These are phyloP conservation scores for Penaeus indicus DNA, from an alignment of 1,140 invertebrate genomes.

Conservation along the genomic window DNA sequence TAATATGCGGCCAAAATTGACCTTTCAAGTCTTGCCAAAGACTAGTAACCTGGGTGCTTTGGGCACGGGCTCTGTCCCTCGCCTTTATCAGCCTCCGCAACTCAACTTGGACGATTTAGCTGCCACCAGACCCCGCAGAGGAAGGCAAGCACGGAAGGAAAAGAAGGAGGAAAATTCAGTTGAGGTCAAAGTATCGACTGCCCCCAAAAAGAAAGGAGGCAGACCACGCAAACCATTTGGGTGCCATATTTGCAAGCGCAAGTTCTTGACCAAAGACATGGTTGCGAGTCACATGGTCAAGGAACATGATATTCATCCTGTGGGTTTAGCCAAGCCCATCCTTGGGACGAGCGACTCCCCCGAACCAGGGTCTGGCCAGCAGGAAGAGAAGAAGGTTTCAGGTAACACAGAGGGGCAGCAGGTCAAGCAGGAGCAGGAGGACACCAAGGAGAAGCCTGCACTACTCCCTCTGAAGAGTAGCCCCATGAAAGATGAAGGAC, in stretches of 20 bases:
- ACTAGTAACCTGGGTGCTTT: not conserved
- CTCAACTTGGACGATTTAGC: slow-evolving; percentile 41
- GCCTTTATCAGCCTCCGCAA: slow-evolving; percentile 23
- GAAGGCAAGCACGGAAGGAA: slow-evolving; percentile 12
- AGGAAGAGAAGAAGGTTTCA: not conserved
- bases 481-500: slow-evolving; percentile 19
- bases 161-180: not conserved
- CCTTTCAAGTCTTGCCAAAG: slow-evolving; percentile 47
- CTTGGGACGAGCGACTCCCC: not conserved
- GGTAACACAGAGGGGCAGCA: slow-evolving; percentile 8
- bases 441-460: not conserved
- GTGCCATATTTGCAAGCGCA: slow-evolving; percentile 54
- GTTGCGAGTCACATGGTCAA: slow-evolving; percentile 36
- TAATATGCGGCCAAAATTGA: slow-evolving; percentile 45
- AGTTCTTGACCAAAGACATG: slow-evolving; percentile 43
- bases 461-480: not conserved
- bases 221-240: slow-evolving; percentile 47
- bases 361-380: not conserved
- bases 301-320: slow-evolving; percentile 39
- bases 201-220: slow-evolving; percentile 44
- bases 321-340: slow-evolving; percentile 6
- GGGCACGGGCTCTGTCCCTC: not conserved
- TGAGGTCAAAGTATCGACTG: not conserved
- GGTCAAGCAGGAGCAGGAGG: not conserved
- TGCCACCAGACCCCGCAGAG: slow-evolving; percentile 29